A percentile compares a stretch with the other conserved stretches of the same genome.
phyloP scores from a whole-genome alignment of 2,797 vertebrate species.

The Gadopsis marmoratus region DNA sequence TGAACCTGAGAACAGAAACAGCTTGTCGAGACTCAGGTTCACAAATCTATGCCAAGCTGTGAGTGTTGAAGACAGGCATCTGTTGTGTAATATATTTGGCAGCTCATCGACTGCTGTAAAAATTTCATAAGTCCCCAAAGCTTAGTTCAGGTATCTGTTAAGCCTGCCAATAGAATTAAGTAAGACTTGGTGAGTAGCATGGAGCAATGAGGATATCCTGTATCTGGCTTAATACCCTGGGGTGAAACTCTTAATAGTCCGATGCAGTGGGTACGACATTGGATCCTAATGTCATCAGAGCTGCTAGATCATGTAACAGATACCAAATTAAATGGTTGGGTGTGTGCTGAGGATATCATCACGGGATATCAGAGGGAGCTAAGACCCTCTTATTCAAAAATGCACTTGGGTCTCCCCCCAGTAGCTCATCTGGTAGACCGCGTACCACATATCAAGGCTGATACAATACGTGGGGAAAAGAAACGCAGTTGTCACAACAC shows the following conservation, averaged over 20 bases:
- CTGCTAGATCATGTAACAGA: constrained; percentile 69
- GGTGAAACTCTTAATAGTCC: constrained; percentile 49
- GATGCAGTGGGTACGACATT: constrained; percentile 43
- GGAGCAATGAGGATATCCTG: constrained; percentile 46
- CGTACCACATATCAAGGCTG: too few species aligned
- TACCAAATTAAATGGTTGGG: constrained; percentile 49
- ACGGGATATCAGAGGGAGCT: constrained; percentile 28
- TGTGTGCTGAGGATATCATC: constrained; percentile 42
- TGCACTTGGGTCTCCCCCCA: not conserved
- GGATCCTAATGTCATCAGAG: constrained; percentile 59
- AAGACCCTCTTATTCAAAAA: constrained; percentile 6
- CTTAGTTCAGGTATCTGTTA: constrained; percentile 42
- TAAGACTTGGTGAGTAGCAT: constrained; percentile 32
- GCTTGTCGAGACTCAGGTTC: constrained; percentile 22
- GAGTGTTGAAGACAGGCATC: constrained; percentile 32
- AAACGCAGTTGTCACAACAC: not conserved
- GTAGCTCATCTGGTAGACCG: too few species aligned
- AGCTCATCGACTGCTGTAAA: constrained; percentile 32
- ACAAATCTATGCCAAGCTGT: constrained; percentile 29
- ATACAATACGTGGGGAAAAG: not conserved
- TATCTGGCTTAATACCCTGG: constrained; percentile 45
- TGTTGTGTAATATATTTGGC: constrained; percentile 54
- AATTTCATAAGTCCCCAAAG: constrained; percentile 33
- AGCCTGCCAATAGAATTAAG: constrained; percentile 38
- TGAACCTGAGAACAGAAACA: constrained; percentile 35